phyloP scores from a whole-genome alignment of 2,888 invertebrate genomes.

The Notodonta dromedarius region DNA sequence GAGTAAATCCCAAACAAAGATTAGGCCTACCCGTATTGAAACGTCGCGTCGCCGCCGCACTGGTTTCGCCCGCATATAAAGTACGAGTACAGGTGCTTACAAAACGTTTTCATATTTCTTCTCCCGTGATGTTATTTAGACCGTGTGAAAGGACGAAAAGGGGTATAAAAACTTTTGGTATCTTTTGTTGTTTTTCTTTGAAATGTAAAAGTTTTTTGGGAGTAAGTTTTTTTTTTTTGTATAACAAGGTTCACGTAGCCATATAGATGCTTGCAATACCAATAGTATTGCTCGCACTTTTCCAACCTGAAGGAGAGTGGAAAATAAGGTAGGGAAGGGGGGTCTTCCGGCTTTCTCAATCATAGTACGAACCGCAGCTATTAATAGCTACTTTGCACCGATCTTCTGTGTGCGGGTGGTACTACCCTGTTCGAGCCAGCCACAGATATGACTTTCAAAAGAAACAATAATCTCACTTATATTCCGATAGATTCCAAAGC shows the following conservation, averaged over 20 bases:
- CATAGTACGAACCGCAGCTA: too few species aligned
- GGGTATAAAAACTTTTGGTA: neutral
- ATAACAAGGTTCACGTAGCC: too few species aligned
- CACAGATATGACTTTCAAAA: neutral
- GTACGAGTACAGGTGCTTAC: neutral
- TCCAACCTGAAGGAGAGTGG: too few species aligned
- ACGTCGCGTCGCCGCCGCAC: too few species aligned
- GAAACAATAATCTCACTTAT: neutral
- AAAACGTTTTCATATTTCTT: neutral
- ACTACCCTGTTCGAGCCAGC: too few species aligned
- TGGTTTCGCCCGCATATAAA: constrained; percentile 10
- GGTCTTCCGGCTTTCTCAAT: too few species aligned
- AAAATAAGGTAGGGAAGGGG: too few species aligned
- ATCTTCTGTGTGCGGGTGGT: too few species aligned
- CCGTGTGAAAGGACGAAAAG: neutral
- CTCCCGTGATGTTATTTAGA: neutral
- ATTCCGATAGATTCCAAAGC: neutral
- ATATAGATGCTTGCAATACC: too few species aligned
- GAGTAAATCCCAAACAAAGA: neutral
- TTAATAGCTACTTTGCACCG: too few species aligned
- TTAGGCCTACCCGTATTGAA: neutral
- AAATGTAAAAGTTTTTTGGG: neutral
- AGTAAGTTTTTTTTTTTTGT: too few species aligned
- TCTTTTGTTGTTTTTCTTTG: neutral
- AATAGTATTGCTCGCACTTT: too few species aligned